Base-by-base conservation (phyloP, 2,888 invertebrate species). In the Tetragonisca angustula region DNA sequence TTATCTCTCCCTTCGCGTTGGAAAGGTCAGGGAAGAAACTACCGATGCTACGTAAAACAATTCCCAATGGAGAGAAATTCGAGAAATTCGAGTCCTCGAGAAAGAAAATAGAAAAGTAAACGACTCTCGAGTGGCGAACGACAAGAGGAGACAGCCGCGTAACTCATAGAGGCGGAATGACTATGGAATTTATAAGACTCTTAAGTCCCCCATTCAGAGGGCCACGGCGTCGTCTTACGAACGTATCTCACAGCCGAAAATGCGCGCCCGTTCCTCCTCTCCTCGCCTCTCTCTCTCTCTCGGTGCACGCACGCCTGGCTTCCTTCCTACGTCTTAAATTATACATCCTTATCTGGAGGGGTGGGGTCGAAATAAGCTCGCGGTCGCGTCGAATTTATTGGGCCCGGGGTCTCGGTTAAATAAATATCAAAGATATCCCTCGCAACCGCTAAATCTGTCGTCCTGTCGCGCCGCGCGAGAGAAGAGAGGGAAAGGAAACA, bases 391-490 rank as follows among this genome's bases (percentile, higher is more conserved):
- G 83, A 88, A 90, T 90, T 91, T 90, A 90, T 90, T 82, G 84
- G 87, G 80, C 84, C 73, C 77, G 72, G 68, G 79, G 79, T 36
- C 71, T 69, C 72, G 84, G 85, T 77, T 89, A 90, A 90, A 90
- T 90, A 90, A 90, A 91, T 91, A 91, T 88, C 86, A 72, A 88
- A 79, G 82, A 87, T 88, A 90, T 91, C 89, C 90, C 89, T 84
- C 59, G 80, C 78, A 32, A 71, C 49, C 74, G 84, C 64, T 90
- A 90, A 90, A 90, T 89, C 90, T 90, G 89, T 90, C 90, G 76
- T 84, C 84, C 84, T 82, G 43, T 64, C 21, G 74, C 24, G 59
- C 64, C 13, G 62, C 81, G 62, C 27, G 68, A 72, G 79, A 80
- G 27, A 70, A 74, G 79, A 80, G 79, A 32, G 32, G 4, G 32